Conservation (phyloP, 2,888 invertebrate genomes). For the Heliconius ismenius region DNA sequence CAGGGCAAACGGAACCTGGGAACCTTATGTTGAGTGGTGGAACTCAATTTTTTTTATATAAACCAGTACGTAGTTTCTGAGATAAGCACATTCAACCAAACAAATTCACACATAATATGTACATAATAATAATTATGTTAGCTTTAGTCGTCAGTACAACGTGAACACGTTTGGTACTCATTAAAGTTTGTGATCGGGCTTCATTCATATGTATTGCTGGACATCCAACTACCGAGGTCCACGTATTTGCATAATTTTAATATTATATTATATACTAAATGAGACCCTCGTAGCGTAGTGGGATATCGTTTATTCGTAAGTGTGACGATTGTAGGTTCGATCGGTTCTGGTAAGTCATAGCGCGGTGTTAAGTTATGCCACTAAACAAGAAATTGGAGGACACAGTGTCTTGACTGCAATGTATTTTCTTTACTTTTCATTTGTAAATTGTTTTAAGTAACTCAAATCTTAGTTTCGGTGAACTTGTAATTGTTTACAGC, state of each 20-base stretch:
- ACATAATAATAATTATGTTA: neutral
- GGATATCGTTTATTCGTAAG: neutral
- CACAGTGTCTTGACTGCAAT: neutral
- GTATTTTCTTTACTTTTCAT: neutral
- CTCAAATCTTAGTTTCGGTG: slow-evolving; percentile 8
- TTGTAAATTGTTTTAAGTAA: neutral
- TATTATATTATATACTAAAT: neutral
- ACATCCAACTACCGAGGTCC: slow-evolving; percentile 41
- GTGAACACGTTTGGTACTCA: slow-evolving; percentile 42
- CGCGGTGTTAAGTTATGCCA: neutral
- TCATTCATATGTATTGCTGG: slow-evolving; percentile 59
- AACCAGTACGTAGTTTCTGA: no score
- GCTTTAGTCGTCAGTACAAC: slow-evolving; percentile 2
- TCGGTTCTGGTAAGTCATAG: neutral
- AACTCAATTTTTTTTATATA: no score
- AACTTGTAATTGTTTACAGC: slow-evolving; percentile 33
- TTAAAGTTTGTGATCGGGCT: slow-evolving; percentile 52
- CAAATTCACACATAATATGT: neutral
- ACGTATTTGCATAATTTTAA: slow-evolving; percentile 11
- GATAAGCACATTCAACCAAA: no score
- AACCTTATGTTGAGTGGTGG: no score
- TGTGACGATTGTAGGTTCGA: neutral
- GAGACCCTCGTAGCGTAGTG: neutral
- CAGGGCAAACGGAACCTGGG: no score
- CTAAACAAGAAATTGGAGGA: neutral